Evolutionary conservation across 2,113 vertebrate species (phyloP), one percentile per base, ranked within the genome.

Genomic region (Nipponia nippon): DNA sequence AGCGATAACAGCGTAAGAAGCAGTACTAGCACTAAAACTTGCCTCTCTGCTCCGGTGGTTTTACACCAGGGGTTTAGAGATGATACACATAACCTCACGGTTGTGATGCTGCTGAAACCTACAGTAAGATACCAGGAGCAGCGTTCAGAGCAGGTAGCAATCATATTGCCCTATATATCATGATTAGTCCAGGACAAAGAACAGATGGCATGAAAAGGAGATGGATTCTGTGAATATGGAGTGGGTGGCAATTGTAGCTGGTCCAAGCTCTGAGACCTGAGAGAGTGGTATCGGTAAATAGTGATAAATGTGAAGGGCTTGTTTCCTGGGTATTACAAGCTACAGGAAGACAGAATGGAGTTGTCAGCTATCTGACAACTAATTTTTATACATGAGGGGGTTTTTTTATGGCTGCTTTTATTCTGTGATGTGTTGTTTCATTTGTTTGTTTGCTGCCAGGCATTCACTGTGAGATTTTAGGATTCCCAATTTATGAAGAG

Each of bases 201-300:
- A 97, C 98, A 98, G 98, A 98, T 98, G 98, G 97, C 90, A 77
- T n/a, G 82, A 82, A 90, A 89, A 95, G 87, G 93, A 97, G 93
- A 97, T 86, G 71, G 52, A 96, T 97, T 94, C 90, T 82, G 44
- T 96, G 94, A 97, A 90, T 90, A 89, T 93, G 70, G 73, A 98
- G 98, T 97, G 98, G 98, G 97, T 98, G 98, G 98, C 90, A 93
- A 62, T 85, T 89, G 63, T 91, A 88, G 76, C 93, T 83, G 84
- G 96, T 89, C 96, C 95, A 97, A n/a, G 78, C 66, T 86, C 72
- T 75, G 86, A 88, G 77, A 96, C 87, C 94, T 96, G 67, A 79
- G 90, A 91, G 93, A 95, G 52, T 9, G 14, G 72, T 83, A 55
- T 38, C 84, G 70, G 87, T 83, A 97, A 97, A 97, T 47, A 77